Evolutionary conservation across 2,888 invertebrate genomes (phyloP).

Genomic region (Siphlonurus alternatus): DNA sequence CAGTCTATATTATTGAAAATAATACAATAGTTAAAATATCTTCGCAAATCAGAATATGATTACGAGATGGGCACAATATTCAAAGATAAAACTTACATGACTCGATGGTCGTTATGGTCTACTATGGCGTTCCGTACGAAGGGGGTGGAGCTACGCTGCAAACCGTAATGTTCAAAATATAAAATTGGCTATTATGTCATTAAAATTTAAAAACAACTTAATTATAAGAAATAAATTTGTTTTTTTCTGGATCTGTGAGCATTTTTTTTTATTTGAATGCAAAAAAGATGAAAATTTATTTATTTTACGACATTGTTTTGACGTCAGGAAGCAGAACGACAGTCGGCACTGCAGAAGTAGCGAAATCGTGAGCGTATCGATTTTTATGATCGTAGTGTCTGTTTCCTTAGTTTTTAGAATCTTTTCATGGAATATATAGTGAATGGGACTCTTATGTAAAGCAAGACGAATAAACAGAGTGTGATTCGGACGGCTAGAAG

Average conservation of each 20-base stretch:
- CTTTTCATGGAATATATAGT: constrained; percentile 53
- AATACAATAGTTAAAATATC: constrained; percentile 22
- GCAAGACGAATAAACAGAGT: constrained; percentile 46
- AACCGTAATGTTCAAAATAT: neutral
- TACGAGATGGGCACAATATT: constrained; percentile 49
- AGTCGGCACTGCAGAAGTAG: constrained; percentile 44
- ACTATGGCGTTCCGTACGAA: constrained; percentile 53
- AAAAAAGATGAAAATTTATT: neutral
- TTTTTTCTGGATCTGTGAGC: neutral
- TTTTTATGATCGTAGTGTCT: constrained; percentile 59
- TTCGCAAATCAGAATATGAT: constrained; percentile 31
- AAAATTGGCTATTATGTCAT: neutral
- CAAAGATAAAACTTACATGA: constrained; percentile 46
- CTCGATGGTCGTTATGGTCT: constrained; percentile 59
- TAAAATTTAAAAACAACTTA: neutral
- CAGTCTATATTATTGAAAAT: constrained; percentile 13
- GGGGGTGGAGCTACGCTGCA: constrained; percentile 4
- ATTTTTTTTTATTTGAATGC: neutral
- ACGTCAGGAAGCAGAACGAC: constrained; percentile 15
- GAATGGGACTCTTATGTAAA: constrained; percentile 62
- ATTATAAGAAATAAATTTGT: neutral
- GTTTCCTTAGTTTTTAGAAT: constrained; percentile 48
- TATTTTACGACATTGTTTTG: constrained; percentile 9
- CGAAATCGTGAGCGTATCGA: constrained; percentile 55
- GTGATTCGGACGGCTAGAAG: constrained; percentile 41